Evolutionary conservation across 2,797 vertebrate species (phyloP), one percentile per base, ranked within the genome.

Genomic region (Anniella stebbinsi): DNA sequence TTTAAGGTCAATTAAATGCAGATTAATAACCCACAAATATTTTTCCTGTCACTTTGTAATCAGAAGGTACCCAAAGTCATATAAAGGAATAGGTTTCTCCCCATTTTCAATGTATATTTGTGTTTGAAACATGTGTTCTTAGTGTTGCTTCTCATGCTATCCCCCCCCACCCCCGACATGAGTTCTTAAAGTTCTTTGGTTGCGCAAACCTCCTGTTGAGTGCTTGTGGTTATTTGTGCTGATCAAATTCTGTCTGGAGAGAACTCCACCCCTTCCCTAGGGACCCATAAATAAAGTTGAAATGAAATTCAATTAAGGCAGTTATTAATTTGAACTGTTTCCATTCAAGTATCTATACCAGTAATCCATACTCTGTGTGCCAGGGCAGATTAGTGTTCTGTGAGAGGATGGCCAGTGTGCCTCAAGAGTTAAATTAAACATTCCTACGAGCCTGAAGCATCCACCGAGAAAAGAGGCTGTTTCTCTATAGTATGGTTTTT

Each of bases 191-290:
- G 90, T 33, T 38, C 33, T 89, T 77, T 45, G 73, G 73, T n/a
- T 77, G 48, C 23, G 45, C 45, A 33, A 60, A 60, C 63, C 77
- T 77, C 63, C 25, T 69, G 48, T 70, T 45, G 28, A 60, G 41
- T 17, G 60, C 33, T 51, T 86, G 67, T n/a, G 63, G 33, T 48
- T 41, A 90, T 88, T 4, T 8, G 3, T 11, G 92, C 84, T 92
- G 92, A 94, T 92, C 92, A 90, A 78, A 91, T 94, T 89, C 91
- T 90, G 63, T 93, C 89, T 90, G 92, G 93, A 94, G 94, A 95
- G 90, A 92, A 95, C 17, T 45, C 57, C 23, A 69, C 33, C 41
- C n/a, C 33, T 86, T 57, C 13, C 38, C 76, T 60, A 66, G 1
- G 15, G 60, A 48, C 41, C 45, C 51, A 81, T 94, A 92, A 94